Evolutionary conservation across 2,113 vertebrate species (phyloP), one percentile per base, ranked within the genome.

Genomic region (Sebastes fasciatus): DNA sequence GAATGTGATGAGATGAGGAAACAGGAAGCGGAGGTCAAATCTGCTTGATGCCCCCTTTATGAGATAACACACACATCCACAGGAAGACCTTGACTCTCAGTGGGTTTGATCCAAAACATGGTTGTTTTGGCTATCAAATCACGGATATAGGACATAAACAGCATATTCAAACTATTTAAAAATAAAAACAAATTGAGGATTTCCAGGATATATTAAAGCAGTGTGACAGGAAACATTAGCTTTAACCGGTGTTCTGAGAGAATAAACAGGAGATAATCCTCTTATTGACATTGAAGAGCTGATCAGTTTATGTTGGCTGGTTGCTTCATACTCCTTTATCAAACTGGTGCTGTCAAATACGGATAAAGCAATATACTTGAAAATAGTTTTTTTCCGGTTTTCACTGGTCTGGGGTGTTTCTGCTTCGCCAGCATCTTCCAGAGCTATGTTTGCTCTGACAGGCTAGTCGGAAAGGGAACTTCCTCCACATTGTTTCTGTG

Each of bases 1-100:
- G 5, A 75, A 75, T 21, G 34, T 5, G 49, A 66, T 10, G 58
- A 65, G 79, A 76, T 14, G 57, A 88, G 91, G 88, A 94, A 94
- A 90, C 91, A 89, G 92, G 92, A 94, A 92, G 54, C 2, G 0
- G 34, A 71, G 93, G 92, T 92, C 83, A 85, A 83, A 74, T 76
- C 94, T 95, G 94, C 83, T 71, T 19, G 77, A 62, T 80, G 93
- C 64, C 93, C 34, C 94, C 79, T 65, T 49, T 1, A 60, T 3
- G n/a, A 82, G 86, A 92, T 88, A 87, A 54, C 82, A 79, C 51
- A 55, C 45, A 42, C 60, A 8, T 45, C 17, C 40, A 68, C 46
- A 46, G 42, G 2, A 19, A 71, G 58, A 72, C 74, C 74, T 55
- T 26, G 55, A 64, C 8, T 12, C 48, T 19, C 23, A 26, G 49